Conservation (phyloP, 2,113 vertebrate genomes). For the Calidris pugnax region DNA sequence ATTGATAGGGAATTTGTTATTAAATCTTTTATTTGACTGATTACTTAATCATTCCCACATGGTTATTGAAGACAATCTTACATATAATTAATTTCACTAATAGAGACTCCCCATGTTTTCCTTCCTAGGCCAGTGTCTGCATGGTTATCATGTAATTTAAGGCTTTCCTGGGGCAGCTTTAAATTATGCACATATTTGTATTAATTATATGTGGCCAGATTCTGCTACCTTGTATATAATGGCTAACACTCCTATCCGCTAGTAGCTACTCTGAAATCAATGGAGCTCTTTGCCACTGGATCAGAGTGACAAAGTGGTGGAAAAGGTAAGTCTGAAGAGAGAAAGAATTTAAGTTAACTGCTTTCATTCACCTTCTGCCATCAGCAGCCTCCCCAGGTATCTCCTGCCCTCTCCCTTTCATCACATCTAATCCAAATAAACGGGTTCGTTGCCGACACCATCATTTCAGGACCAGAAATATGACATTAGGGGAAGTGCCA, state of each 20-base stretch:
- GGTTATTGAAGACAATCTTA: conserved; percentile 71
- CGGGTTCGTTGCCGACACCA: not conserved
- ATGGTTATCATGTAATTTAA: conserved; percentile 71
- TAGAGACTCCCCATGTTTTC: conserved; percentile 67
- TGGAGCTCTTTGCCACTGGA: not conserved
- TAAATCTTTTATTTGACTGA: conserved; percentile 72
- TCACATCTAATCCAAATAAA: not conserved
- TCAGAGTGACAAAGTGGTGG: not conserved
- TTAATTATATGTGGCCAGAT: conserved; percentile 59
- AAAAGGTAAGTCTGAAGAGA: not conserved
- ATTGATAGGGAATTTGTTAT: conserved; percentile 70
- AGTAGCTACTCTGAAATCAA: not conserved
- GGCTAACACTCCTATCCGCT: not conserved
- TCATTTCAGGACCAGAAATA: not conserved
- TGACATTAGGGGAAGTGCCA: not conserved
- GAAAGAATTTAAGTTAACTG: not conserved
- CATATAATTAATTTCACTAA: conserved; percentile 73
- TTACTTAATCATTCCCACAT: conserved; percentile 72
- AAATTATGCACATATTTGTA: conserved; percentile 72
- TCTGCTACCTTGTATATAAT: not conserved
- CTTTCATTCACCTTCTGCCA: not conserved
- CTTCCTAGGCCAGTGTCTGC: conserved; percentile 56
- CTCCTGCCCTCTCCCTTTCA: not conserved
- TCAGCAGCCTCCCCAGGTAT: not conserved
- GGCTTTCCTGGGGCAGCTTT: conserved; percentile 65